phyloP scores from a whole-genome alignment of 2,888 invertebrate genomes.

The Ligdia adustata region DNA sequence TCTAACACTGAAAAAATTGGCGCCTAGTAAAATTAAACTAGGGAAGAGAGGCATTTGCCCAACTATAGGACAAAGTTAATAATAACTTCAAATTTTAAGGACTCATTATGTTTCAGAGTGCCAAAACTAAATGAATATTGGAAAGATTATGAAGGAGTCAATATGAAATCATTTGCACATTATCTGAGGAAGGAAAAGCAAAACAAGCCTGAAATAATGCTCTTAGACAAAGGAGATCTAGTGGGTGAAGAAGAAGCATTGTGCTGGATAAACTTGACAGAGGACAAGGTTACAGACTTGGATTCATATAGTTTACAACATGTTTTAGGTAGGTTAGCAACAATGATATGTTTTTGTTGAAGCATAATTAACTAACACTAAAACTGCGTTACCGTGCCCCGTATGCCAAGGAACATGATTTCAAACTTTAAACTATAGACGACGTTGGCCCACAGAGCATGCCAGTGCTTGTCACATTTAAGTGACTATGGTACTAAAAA shows the following conservation, averaged over 20 bases:
- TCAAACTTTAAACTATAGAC: too few species aligned
- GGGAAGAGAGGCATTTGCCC: conserved; percentile 1
- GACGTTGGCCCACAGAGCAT: too few species aligned
- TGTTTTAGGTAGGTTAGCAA: conserved; percentile 74
- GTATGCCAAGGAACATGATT: too few species aligned
- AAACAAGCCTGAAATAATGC: conserved; percentile 87
- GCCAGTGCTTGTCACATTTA: too few species aligned
- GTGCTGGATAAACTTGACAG: conserved; percentile 87
- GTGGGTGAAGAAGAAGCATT: conserved; percentile 86
- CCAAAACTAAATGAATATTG: conserved; percentile 89
- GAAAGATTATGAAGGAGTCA: conserved; percentile 91
- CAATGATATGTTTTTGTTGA: background rate
- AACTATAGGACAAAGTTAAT: background rate
- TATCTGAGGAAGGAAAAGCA: conserved; percentile 85
- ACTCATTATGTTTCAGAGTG: conserved; percentile 67
- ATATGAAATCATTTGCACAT: conserved; percentile 87
- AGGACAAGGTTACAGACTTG: conserved; percentile 84
- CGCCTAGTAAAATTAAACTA: too few species aligned
- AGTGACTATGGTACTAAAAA: too few species aligned
- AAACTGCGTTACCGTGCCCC: too few species aligned
- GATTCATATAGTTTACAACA: conserved; percentile 84
- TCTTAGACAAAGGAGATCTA: conserved; percentile 82
- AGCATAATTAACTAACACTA: too few species aligned
- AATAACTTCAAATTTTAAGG: too few species aligned
- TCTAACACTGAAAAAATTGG: too few species aligned